These are phyloP conservation scores for Plebejus argus DNA, from an alignment of 2,888 invertebrate species.

Conservation along the genomic window DNA sequence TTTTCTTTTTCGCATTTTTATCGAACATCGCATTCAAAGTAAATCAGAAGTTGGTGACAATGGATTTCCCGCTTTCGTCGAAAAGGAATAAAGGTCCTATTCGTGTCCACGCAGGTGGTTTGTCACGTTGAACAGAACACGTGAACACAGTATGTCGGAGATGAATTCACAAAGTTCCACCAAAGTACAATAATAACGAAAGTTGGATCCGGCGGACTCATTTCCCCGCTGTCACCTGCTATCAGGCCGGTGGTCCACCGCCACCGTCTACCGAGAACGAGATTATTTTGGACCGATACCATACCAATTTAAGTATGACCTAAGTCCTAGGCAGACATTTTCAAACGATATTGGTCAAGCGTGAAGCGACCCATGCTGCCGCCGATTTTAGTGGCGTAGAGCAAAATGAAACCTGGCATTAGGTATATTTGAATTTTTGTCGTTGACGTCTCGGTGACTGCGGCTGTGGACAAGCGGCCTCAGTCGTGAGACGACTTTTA, in stretches of 20 bases:
- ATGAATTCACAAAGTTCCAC: constrained; percentile 17
- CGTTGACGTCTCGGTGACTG: too few species aligned
- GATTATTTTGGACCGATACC: too few species aligned
- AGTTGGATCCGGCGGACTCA: constrained; percentile 13
- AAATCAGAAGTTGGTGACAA: neutral
- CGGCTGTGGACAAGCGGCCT: neutral
- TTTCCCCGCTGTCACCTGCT: constrained; percentile 33
- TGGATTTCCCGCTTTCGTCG: neutral
- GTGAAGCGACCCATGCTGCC: too few species aligned
- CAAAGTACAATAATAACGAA: constrained; percentile 8
- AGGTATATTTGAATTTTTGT: too few species aligned
- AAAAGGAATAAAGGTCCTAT: neutral
- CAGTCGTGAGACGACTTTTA: constrained; percentile 17
- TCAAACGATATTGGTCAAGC: too few species aligned
- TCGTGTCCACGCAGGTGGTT: neutral
- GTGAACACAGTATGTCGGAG: neutral
- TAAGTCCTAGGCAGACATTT: too few species aligned
- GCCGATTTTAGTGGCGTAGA: too few species aligned
- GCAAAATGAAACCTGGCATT: too few species aligned
- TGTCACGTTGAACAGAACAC: neutral
- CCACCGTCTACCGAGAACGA: too few species aligned
- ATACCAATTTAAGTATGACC: too few species aligned
- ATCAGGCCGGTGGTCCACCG: too few species aligned
- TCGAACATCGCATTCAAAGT: neutral
- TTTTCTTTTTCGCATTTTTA: too few species aligned